Evolutionary conservation across 92 coral and sea anemone species (phyloP), one percentile per base, ranked within the genome.

Genomic region (Galaxea fascicularis): DNA sequence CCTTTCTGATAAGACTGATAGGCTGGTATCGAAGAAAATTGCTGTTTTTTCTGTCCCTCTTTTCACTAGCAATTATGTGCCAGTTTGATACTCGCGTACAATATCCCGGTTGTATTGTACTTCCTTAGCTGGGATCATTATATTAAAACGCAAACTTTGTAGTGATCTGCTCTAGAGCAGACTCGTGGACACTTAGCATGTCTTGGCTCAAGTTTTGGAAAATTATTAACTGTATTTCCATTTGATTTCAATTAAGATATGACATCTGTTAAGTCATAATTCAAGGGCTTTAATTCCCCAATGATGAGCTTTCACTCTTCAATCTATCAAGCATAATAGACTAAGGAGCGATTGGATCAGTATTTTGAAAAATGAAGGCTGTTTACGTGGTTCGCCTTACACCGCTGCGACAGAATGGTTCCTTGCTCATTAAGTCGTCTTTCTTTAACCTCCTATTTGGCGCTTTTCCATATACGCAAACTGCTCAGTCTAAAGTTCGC

Each of bases 221-320:
- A 45, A 71, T 4, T 12, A 44, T 45, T 54, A 70, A 46, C 24
- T 71, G 58, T 25, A 46, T 10, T 71, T 46, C 76, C 57, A 71
- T 71, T 71, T 71, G 76, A 71, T 71, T 71, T 71, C 76, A 71
- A 46, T 71, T 71, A 71, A 71, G 76, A 71, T 71, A 47, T 45
- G 57, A 35, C 31, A 3, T 26, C 15, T 13, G 18, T 67, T 31
- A 25, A 47, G 53, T 25, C 15, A 15, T 4, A 21, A 46, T n/a
- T 45, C 46, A 71, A 71, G 57, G 4, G 76, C 58, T 22, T 71
- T 53, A 79, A 65, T 65, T 35, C 47, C 29, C 52, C 31, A 28
- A 67, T 29, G 20, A 66, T 52, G 65, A 29, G 24, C 20, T n/a
- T 11, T 29, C 6, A 35, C 41, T 35, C 41, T 26, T 21, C 21